Conservation (phyloP, 2,113 vertebrate genomes). For the Ptyas mucosa region DNA sequence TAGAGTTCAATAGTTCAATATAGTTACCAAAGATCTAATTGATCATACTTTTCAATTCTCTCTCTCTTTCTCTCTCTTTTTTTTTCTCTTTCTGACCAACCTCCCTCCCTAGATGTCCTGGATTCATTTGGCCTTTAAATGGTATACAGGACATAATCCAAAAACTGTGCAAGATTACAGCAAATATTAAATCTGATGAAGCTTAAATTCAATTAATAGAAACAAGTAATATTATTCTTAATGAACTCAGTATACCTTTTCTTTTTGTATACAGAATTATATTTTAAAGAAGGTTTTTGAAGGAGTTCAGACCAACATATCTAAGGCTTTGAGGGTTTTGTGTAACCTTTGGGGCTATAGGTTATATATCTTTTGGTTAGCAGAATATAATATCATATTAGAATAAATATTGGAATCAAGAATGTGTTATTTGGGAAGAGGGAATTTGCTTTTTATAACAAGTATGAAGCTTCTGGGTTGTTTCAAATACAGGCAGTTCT, state of each 20-base stretch:
- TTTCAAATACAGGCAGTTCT: neutral
- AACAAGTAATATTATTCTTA: neutral
- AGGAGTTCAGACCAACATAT: neutral
- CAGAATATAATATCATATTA: neutral
- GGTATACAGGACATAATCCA: neutral
- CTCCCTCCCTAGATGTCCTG: neutral
- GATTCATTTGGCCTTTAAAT: neutral
- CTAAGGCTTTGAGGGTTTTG: neutral
- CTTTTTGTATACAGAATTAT: neutral
- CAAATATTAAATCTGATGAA: neutral
- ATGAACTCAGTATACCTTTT: neutral
- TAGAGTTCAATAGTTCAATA: neutral
- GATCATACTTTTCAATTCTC: neutral
- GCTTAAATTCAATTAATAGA: neutral
- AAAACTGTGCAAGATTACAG: neutral
- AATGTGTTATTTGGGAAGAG: neutral
- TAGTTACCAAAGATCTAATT: neutral
- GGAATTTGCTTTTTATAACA: neutral
- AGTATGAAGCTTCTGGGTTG: neutral
- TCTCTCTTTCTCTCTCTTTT: fast-evolving
- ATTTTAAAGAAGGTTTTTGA: neutral
- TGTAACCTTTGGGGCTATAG: neutral
- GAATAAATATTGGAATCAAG: neutral
- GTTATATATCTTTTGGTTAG: neutral
- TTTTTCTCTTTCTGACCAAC: neutral